Base-by-base conservation (phyloP, 2,888 invertebrate species). In the Hirtodrosophila cameraria region DNA sequence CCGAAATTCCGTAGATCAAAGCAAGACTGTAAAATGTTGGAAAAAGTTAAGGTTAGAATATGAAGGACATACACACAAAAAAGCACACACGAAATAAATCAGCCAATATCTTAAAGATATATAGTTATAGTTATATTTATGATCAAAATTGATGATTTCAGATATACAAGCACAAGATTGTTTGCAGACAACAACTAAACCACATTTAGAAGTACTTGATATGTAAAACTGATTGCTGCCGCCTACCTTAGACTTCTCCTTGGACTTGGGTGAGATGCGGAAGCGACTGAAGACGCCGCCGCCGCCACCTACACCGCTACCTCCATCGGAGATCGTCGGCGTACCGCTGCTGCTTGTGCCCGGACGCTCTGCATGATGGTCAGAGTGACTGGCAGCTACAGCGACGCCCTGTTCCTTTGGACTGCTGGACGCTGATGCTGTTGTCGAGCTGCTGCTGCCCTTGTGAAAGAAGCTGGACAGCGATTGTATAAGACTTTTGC, bases 401-500 rank as follows among this genome's bases (percentile, higher is more conserved):
- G 74, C 45, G 25, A 92, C 92, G 43, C 58, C 61, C 42, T 50
- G 61, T 23, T 80, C 75, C 53, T 82, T 86, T 25, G 71, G 18
- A 61, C 63, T 73, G 33, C 46, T 67, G 25, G 61, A 33, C 7
- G 60, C 39, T 2, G 80, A 46, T 15, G 60, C 43, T 1, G 46
- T 93, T 15, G 79, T 35, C 8, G 74, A 64, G 25, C 57, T 73
- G 78, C 7, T 71, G 49, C 39, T 70, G 33, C 94, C 94, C 89
- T 95, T 95, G 81, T 94, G 93, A 88, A 97, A 95, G 89, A 97
- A 95, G 89, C 94, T 96, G 12, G 96, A 95, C 65, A 97, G 94
- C 46, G 96, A 94, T 91, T 95, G 96, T 85, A 96, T 96, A 48
- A 97, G 94, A 90, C 96, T 96, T 85, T 94, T 96, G 63, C 96